Base-by-base conservation (phyloP, 2,797 vertebrate genomes). In the Epinephelus awoara region DNA sequence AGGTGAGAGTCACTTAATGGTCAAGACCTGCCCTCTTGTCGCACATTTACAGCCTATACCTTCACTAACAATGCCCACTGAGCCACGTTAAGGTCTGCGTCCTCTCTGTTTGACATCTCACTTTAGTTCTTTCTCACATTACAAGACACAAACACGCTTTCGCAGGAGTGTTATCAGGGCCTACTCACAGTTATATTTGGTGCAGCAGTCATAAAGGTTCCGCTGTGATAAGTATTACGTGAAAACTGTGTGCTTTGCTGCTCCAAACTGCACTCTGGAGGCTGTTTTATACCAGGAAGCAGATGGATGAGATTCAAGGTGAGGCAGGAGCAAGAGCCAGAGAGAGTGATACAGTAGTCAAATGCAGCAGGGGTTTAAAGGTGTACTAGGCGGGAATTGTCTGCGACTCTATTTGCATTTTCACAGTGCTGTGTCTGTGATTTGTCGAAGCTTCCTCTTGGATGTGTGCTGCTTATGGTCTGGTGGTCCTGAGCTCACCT, bases 21-120 rank as follows among this genome's bases (percentile, higher is more conserved):
- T 64, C 19, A 18, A 61, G 15, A 74, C 64, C 69, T 68, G 29
- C 70, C 67, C 55, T 77, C 58, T 29, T 21, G 77, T 42, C 13
- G 0, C 67, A 52, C 63, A n/a, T 49, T 56, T 46, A 83, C 58
- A 67, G 46, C 54, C 10, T 18, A 0, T 49, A 11, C n/a, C 8
- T 25, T 52, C 51, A 12, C 52, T 34, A 40, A 74, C 65, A n/a
- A 54, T 34, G 65, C 23, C 44, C 42, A 9, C 34, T 44, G 58
- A 78, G 57, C 21, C 27, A 46, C 17, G 51, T 54, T 54, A 18
- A 42, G 17, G 8, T 9, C 61, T 17, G 25, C 3, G 25, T 21
- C 42, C 44, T 34, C 47, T 44, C 23, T 59, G 40, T 46, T 34
- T 15, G 38, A 47, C 21, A 19, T 63, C 4, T 52, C 15, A 17